Conservation (phyloP, 2,797 vertebrate species). For the Pseudochirops corinnae region DNA sequence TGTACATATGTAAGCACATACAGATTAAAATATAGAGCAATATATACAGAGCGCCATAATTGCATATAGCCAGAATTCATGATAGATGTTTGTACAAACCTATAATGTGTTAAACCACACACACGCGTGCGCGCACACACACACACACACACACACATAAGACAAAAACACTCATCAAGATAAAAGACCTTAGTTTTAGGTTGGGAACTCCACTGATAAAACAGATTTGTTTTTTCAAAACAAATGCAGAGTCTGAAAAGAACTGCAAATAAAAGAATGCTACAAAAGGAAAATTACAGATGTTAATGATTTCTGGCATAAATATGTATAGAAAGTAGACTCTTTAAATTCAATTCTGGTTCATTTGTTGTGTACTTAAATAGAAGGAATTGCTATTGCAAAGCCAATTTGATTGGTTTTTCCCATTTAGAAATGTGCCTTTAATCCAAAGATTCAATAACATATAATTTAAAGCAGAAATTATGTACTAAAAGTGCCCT, state of each 20-base stretch:
- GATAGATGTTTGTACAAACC: background rate
- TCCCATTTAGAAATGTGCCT: constrained; percentile 33
- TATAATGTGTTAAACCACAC: constrained; percentile 31
- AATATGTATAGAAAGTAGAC: constrained; percentile 3
- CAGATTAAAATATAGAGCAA: background rate
- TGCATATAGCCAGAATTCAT: background rate
- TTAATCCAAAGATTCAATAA: constrained; percentile 51
- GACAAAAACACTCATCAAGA: constrained; percentile 43
- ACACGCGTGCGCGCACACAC: background rate
- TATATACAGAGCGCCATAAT: background rate
- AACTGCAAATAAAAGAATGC: constrained; percentile 48
- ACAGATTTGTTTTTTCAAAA: constrained; percentile 40
- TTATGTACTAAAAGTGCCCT: constrained; percentile 41
- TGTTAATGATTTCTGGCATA: constrained; percentile 36
- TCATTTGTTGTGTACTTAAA: constrained; percentile 47
- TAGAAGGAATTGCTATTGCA: constrained; percentile 31
- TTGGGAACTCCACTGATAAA: constrained; percentile 14
- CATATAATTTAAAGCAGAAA: constrained; percentile 59
- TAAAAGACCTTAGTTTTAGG: constrained; percentile 46
- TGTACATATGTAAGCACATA: background rate
- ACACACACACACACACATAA: background rate
- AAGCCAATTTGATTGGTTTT: constrained; percentile 44
- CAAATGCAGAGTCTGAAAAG: constrained; percentile 35
- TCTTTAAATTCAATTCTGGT: constrained; percentile 52
- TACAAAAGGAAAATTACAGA: constrained; percentile 30